These are phyloP conservation scores for Mesodorylaimus sp. DNA, from an alignment of 2,888 invertebrate genomes.

Conservation along the genomic window DNA sequence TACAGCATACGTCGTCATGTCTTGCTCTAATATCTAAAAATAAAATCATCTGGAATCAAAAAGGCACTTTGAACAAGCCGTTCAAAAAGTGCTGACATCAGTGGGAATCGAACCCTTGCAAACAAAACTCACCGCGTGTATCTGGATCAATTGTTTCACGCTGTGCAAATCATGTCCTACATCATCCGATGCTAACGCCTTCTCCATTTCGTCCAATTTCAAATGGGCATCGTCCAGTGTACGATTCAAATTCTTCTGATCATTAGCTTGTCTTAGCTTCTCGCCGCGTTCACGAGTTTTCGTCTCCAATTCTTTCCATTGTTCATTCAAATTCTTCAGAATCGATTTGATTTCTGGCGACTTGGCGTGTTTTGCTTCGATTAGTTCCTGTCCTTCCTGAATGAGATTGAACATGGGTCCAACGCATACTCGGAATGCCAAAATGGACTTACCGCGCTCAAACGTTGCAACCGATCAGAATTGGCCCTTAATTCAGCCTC, in stretches of 20 bases:
- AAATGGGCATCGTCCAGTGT: slow-evolving; percentile 71
- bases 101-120: slow-evolving; percentile 1
- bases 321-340: slow-evolving; percentile 49
- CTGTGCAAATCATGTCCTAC: slow-evolving; percentile 71
- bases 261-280: slow-evolving; percentile 65
- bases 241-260: slow-evolving; percentile 45
- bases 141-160: slow-evolving; percentile 70
- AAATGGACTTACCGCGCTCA: slow-evolving; percentile 28
- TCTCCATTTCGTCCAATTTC: slow-evolving; percentile 66
- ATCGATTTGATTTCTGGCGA: slow-evolving; percentile 49
- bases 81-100: slow-evolving; percentile 4
- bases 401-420: slow-evolving; percentile 11
- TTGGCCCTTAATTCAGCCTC: slow-evolving; percentile 37
- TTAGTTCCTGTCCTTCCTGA: slow-evolving; percentile 48
- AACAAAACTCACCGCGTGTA: slow-evolving; percentile 46
- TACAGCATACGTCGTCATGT: slow-evolving; percentile 61
- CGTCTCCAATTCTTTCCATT: slow-evolving; percentile 55
- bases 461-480: slow-evolving; percentile 29
- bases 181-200: slow-evolving; percentile 51
- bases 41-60: not conserved
- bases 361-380: slow-evolving; percentile 50
- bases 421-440: slow-evolving; percentile 1
- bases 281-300: slow-evolving; percentile 45
- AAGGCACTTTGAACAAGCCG: not conserved
- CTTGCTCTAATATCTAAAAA: slow-evolving; percentile 53